Conservation (phyloP, 2,888 invertebrate species). For the Pemphredon lugubris region DNA sequence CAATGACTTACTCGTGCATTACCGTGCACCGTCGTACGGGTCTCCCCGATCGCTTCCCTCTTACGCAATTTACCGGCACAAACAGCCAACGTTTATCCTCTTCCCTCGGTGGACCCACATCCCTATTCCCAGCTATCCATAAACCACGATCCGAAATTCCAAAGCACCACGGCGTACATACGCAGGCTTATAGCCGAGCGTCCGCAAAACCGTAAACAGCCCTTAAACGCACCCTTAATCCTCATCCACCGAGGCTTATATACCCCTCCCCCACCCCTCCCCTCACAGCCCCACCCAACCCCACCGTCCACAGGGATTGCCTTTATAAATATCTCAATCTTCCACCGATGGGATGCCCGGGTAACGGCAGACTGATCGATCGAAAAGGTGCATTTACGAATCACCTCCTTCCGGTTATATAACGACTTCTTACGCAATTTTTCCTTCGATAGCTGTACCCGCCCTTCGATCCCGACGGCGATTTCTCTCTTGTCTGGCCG, state of each 20-base stretch:
- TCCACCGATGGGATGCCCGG: constrained; percentile 23
- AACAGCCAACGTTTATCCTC: constrained; percentile 50
- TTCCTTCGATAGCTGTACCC: constrained; percentile 12
- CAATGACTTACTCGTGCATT: constrained; percentile 43
- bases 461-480: constrained; percentile 16
- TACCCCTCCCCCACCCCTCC: constrained; percentile 1
- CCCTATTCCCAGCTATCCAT: constrained; percentile 50
- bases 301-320: constrained; percentile 46
- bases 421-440: constrained; percentile 47
- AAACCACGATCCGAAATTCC: constrained; percentile 62
- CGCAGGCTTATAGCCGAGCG: constrained; percentile 47
- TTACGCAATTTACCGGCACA: constrained; percentile 36
- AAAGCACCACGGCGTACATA: constrained; percentile 30
- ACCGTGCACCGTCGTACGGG: constrained; percentile 1
- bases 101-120: constrained; percentile 29
- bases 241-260: constrained; percentile 53
- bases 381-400: constrained; percentile 53
- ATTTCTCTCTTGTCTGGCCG: constrained; percentile 43
- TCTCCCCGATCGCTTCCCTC: constrained; percentile 18
- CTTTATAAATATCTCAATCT: constrained; percentile 66
- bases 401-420: constrained; percentile 42
- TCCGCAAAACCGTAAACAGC: constrained; percentile 71
- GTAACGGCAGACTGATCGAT: constrained; percentile 51
- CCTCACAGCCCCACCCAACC: neutral
- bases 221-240: constrained; percentile 71